phyloP scores from a whole-genome alignment of 2,797 vertebrate genomes.

The Rhinatrema bivittatum region DNA sequence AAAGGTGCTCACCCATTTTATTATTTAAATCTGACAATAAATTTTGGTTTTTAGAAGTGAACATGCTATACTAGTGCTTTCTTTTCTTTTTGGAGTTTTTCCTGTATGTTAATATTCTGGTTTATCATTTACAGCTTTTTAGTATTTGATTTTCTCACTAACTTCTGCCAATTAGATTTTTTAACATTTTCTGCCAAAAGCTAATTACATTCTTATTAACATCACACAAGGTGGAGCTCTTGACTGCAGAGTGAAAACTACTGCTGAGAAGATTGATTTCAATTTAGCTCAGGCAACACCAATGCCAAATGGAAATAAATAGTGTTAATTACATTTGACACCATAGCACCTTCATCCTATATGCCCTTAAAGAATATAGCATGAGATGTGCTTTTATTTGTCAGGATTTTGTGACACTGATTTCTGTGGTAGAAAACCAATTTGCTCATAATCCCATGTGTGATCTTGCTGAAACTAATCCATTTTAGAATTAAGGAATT shows the following conservation, averaged over 20 bases:
- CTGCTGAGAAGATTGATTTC: background rate
- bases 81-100: too few species aligned
- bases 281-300: slow-evolving; percentile 6
- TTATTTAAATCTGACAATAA: too few species aligned
- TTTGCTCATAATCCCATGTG: slow-evolving; percentile 5
- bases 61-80: too few species aligned
- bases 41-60: too few species aligned
- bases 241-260: slow-evolving; percentile 11
- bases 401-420: background rate
- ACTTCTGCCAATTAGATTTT: too few species aligned
- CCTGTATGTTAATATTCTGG: too few species aligned
- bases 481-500: background rate
- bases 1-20: too few species aligned
- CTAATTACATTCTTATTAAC: too few species aligned
- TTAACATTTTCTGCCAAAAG: too few species aligned
- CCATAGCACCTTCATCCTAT: background rate
- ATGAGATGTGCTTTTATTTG: background rate
- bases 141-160: too few species aligned
- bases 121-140: too few species aligned
- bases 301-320: background rate
- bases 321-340: slow-evolving; percentile 10
- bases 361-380: background rate
- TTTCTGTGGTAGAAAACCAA: background rate
- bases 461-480: background rate
- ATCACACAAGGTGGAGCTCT: background rate